Base-by-base conservation (phyloP, 2,888 invertebrate species). In the Heterodera filipjevi region DNA sequence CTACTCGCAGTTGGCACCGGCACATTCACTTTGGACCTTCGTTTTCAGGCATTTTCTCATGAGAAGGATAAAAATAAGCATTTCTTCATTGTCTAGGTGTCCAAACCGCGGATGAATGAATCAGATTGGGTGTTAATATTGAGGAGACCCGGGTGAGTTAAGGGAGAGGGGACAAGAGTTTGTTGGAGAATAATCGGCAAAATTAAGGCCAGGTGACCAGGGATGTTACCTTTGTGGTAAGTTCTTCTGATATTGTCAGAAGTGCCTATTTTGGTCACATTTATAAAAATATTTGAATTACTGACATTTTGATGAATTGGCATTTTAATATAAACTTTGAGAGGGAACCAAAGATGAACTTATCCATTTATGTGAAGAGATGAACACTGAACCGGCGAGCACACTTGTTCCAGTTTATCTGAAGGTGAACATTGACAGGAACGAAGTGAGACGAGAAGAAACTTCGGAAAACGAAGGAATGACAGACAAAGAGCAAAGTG, bases 201-300 rank as follows among this genome's bases (percentile, higher is more conserved):
- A 6, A 22, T 39, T 71, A 27, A 75, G 75, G 10, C 68, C 68
- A 6, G 22, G 46, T 32, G 88, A 88, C 72, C 80, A 82, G 32
- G 88, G 88, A 1, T 88, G 88, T 77, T 88, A 88, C 78, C 78
- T 88, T 39, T 88, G 88, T 76, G 88, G 75, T 75, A 46, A 73
- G 35, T n/a, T n/a, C n/a, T n/a, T n/a, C n/a, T n/a, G n/a, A n/a
- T n/a, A n/a, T n/a, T n/a, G n/a, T n/a, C n/a, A n/a, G n/a, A n/a
- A n/a, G n/a, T n/a, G n/a, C n/a, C n/a, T n/a, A n/a, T n/a, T n/a
- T n/a, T n/a, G n/a, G n/a, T n/a, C n/a, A n/a, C n/a, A n/a, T n/a
- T n/a, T 27, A 32, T 35, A n/a, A 30, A 71, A 16, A 16, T 71
- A 71, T 10, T 44, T 44, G 53, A 53, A 53, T n/a, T n/a, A n/a